A percentile compares a stretch with the other conserved stretches of the same genome.
phyloP scores from a whole-genome alignment of 2,888 invertebrate genomes.

The Parthenolecanium corni region DNA sequence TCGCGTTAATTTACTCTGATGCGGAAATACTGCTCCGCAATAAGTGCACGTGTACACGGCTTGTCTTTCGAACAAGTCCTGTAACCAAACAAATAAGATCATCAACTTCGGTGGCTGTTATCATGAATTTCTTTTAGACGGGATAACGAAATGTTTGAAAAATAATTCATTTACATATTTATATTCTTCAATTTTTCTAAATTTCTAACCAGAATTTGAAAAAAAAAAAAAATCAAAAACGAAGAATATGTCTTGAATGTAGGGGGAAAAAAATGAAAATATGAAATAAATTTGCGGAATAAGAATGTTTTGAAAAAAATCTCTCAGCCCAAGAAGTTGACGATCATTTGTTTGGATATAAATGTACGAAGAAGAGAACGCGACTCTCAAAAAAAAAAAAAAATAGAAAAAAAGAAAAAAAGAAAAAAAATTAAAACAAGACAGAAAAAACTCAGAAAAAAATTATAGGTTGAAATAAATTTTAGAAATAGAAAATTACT shows the following conservation, averaged over 20 bases:
- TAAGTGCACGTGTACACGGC: conserved; percentile 65
- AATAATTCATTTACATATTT: too few species aligned
- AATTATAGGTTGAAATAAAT: not conserved
- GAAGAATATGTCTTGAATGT: not conserved
- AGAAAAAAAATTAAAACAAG: not conserved
- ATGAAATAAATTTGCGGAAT: conserved; percentile 2
- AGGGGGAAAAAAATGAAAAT: not conserved
- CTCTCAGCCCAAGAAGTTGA: conserved; percentile 59
- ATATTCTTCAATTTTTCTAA: too few species aligned
- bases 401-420: conserved; percentile 15
- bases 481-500: not conserved
- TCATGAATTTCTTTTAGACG: too few species aligned
- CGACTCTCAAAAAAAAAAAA: not conserved
- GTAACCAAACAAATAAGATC: conserved; percentile 64
- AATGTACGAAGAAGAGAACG: conserved; percentile 16
- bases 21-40: conserved; percentile 77
- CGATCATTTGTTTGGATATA: conserved; percentile 38
- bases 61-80: conserved; percentile 62
- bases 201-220: too few species aligned
- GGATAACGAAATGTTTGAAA: too few species aligned
- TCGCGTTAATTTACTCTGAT: conserved; percentile 80
- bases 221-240: not conserved
- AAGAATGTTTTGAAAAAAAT: not conserved
- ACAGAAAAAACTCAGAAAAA: too few species aligned
- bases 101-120: conserved; percentile 31